These are phyloP conservation scores for Arremon aurantiirostris DNA, from an alignment of 2,797 vertebrate species.

Conservation along the genomic window DNA sequence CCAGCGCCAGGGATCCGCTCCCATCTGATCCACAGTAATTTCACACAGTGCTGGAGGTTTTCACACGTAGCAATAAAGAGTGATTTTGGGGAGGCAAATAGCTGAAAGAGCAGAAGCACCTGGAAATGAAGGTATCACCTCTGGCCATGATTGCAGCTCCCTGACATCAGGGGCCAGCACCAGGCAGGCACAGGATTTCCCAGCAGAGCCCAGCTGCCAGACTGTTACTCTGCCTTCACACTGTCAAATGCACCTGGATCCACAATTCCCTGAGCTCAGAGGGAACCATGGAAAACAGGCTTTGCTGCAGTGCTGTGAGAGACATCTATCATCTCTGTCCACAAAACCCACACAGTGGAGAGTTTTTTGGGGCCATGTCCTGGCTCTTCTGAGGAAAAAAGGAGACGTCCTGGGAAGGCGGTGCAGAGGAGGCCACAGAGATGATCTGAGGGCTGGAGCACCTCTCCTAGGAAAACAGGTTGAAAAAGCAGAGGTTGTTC, in stretches of 20 bases:
- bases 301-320: background rate
- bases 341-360: background rate
- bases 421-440: background rate
- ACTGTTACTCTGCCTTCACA: constrained; percentile 30
- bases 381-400: background rate
- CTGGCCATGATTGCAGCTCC: background rate
- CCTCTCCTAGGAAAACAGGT: background rate
- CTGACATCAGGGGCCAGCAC: background rate
- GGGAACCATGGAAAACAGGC: background rate
- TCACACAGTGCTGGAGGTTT: constrained; percentile 7
- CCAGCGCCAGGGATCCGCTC: background rate
- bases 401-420: fast-evolving
- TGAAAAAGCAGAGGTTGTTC: background rate
- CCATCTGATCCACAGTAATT: background rate
- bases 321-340: background rate
- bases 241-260: background rate
- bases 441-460: background rate
- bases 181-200: background rate
- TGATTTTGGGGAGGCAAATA: background rate
- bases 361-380: background rate
- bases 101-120: constrained; percentile 24
- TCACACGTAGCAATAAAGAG: constrained; percentile 7
- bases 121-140: constrained; percentile 49
- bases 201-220: background rate
- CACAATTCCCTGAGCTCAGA: fast-evolving